Evolutionary conservation across 2,113 vertebrate species (phyloP).

Genomic region (Camarhynchus parvulus): DNA sequence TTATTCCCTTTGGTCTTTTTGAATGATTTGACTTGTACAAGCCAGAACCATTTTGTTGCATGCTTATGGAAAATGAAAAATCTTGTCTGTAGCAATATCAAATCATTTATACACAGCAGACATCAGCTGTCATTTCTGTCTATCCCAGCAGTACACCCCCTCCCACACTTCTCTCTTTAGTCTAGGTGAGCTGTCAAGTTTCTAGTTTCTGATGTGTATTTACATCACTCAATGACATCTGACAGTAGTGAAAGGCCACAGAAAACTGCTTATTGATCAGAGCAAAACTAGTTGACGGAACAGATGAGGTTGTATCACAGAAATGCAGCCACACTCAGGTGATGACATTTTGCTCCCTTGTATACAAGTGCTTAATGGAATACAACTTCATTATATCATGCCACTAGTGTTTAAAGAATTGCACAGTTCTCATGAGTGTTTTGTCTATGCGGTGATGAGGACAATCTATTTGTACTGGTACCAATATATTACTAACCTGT

Average conservation of each 20-base stretch:
- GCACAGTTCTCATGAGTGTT: constrained; percentile 73
- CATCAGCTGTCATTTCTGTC: constrained; percentile 81
- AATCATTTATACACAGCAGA: constrained; percentile 67
- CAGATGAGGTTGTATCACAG: constrained; percentile 90
- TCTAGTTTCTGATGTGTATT: constrained; percentile 93
- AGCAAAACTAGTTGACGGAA: constrained; percentile 94
- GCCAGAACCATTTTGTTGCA: not conserved
- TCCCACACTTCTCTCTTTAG: constrained; percentile 42
- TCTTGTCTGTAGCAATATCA: constrained; percentile 52
- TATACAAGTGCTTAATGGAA: constrained; percentile 85
- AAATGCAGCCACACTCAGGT: constrained; percentile 80
- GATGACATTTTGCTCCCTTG: constrained; percentile 82
- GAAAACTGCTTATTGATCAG: constrained; percentile 97
- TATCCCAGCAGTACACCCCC: constrained; percentile 61
- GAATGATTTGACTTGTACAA: constrained; percentile 7
- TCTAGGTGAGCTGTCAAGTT: constrained; percentile 90
- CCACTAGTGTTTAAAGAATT: constrained; percentile 84
- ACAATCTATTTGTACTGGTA: constrained; percentile 77
- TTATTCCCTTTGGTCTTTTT: not conserved
- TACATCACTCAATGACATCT: constrained; percentile 93
- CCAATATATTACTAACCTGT: constrained; percentile 78
- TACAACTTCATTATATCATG: constrained; percentile 97
- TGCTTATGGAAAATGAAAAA: constrained; percentile 45
- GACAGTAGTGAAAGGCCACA: constrained; percentile 97
- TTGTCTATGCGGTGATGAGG: constrained; percentile 78